Base-by-base conservation (phyloP, 2,797 vertebrate species). In the Enteromius treurensis region DNA sequence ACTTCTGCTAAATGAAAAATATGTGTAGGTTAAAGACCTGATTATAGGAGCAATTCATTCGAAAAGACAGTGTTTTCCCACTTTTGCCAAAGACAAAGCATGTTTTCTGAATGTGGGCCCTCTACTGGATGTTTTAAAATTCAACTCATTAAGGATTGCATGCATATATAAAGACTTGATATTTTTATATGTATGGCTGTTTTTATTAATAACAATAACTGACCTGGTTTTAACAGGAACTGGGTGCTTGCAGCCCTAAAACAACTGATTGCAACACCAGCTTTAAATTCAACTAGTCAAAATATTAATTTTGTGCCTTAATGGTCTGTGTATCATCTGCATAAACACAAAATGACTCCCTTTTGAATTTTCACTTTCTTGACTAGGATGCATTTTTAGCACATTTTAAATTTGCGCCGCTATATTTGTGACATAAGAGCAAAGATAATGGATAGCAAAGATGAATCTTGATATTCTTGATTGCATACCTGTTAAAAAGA, bases 61-160 rank as follows among this genome's bases (percentile, higher is more conserved):
- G 60, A 15, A 53, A 29, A 60, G 58, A 26, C 10, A 55, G 60
- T 64, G 34, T 62, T 58, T 58, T 21, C 2, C 34, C 32, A 42
- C 7, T 62, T 77, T 62, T 77, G 17, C 4, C 40, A 77, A 47
- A 64, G 17, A 47, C 5, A 77, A 29, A 1, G 2, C 53, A 62
- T n/a, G 64, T 70, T 77, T 55, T 65, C 64, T 75, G 15, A 60
- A 29, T 58, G 76, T 88, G 87, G 82, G 91, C 91, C 92, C 91
- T 92, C 91, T 92, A 90, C 90, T 91, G 93, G 92, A 84, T 79
- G 67, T 51, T 58, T 84, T 83, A 17, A 58, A 82, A 77, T 42
- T 60, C 13, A 80, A 17, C 17, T 42, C 19, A 71, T 29, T 34
- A 42, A 26, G 11, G 47, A n/a, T 81, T 62, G 11, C 14, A n/a